Evolutionary conservation across 2,888 invertebrate genomes (phyloP).

Genomic region (Imbricaverruca yamaguchii): DNA sequence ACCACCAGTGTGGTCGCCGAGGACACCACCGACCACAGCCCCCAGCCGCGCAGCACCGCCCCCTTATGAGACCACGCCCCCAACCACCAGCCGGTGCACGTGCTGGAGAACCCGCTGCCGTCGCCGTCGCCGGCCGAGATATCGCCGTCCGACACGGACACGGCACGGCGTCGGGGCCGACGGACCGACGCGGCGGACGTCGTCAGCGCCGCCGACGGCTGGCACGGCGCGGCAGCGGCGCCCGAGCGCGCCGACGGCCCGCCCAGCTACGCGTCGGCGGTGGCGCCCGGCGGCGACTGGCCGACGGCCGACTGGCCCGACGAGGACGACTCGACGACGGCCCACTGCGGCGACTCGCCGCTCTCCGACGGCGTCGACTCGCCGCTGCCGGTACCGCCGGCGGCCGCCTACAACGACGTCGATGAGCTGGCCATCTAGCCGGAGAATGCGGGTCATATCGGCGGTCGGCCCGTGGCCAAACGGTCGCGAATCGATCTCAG

Average conservation of each 20-base stretch:
- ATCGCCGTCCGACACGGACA: background rate
- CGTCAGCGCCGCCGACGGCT: too few species aligned
- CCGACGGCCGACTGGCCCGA: background rate
- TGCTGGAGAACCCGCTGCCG: conserved; percentile 1
- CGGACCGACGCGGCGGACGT: too few species aligned
- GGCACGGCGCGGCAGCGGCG: too few species aligned
- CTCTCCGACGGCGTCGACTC: background rate
- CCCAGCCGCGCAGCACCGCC: background rate
- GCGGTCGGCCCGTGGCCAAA: too few species aligned
- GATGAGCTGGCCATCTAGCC: background rate
- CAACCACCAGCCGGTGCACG: background rate
- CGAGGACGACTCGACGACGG: background rate
- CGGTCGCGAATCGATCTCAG: too few species aligned
- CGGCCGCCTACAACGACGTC: background rate
- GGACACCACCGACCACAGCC: background rate
- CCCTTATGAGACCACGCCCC: background rate
- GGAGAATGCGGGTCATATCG: too few species aligned
- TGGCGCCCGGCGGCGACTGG: background rate
- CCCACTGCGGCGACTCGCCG: background rate
- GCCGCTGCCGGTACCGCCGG: background rate
- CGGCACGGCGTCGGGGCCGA: background rate
- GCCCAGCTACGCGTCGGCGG: background rate
- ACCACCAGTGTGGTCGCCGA: background rate
- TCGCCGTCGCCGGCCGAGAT: background rate
- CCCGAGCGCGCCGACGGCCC: background rate